Evolutionary conservation across 2,797 vertebrate genomes (phyloP).

Genomic region (Poliocrania exsul): DNA sequence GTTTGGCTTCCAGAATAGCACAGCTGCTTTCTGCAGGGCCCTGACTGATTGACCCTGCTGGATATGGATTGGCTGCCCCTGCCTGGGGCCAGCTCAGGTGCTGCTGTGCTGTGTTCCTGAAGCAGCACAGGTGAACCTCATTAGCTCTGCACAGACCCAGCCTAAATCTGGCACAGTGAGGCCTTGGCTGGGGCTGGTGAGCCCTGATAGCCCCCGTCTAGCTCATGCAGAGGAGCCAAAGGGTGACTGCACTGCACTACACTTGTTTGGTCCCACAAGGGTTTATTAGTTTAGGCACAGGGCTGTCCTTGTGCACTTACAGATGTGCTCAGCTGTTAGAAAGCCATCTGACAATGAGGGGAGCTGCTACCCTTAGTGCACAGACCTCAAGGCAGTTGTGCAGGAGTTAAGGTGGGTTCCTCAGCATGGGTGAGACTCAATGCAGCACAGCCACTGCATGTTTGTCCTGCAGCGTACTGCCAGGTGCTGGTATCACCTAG

Average conservation of each 20-base stretch:
- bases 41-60: not conserved
- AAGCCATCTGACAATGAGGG: not conserved
- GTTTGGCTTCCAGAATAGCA: not conserved
- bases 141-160: not conserved
- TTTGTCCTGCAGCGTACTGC: not conserved
- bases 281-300: not conserved
- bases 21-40: not conserved
- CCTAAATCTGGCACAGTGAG: not conserved
- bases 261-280: no score
- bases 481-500: not conserved
- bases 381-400: not conserved
- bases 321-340: not conserved
- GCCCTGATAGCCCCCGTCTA: not conserved
- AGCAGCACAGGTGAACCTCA: not conserved
- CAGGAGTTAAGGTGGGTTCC: not conserved
- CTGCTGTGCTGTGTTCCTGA: not conserved
- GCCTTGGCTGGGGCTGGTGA: not conserved
- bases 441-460: accelerated
- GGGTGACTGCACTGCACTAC: not conserved
- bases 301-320: accelerated
- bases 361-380: not conserved
- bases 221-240: not conserved
- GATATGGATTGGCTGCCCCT: not conserved
- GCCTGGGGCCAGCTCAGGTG: not conserved
- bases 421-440: not conserved